Evolutionary conservation across 92 coral and sea anemone species (phyloP).

Genomic region (Nematostella vectensis): DNA sequence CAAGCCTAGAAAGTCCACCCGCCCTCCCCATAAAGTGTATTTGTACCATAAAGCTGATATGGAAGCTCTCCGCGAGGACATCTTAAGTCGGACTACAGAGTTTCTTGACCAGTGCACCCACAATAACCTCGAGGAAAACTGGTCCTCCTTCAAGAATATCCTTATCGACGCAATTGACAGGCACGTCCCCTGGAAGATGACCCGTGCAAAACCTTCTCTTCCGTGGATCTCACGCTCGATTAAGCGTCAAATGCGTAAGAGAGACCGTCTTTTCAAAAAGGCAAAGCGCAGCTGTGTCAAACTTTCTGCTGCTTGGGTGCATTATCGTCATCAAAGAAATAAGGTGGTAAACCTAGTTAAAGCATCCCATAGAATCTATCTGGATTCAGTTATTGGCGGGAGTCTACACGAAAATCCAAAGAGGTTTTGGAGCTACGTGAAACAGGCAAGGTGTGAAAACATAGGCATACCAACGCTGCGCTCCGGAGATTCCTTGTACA

Average conservation of each 20-base stretch:
- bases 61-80: constrained; percentile 20
- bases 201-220: neutral
- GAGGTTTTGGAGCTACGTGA: constrained; percentile 22
- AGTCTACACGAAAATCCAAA: constrained; percentile 24
- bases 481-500: constrained; percentile 3
- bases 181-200: neutral
- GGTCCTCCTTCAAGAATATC: neutral
- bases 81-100: constrained; percentile 6
- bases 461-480: constrained; percentile 23
- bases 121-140: neutral
- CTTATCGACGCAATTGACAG: neutral
- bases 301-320: neutral
- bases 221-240: neutral
- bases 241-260: neutral
- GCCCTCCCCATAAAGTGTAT: constrained; percentile 35
- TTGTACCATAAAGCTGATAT: constrained; percentile 19
- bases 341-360: constrained; percentile 7
- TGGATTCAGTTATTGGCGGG: constrained; percentile 21
- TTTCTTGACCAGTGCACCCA: neutral
- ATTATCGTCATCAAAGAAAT: constrained; percentile 4
- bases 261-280: neutral
- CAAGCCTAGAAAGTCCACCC: constrained; percentile 22
- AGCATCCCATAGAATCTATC: constrained; percentile 9
- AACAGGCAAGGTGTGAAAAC: constrained; percentile 9
- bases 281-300: neutral